A percentile compares a stretch with the other conserved stretches of the same genome.
phyloP scores from a whole-genome alignment of 2,888 invertebrate genomes.

The Dicyrtoma fusca region DNA sequence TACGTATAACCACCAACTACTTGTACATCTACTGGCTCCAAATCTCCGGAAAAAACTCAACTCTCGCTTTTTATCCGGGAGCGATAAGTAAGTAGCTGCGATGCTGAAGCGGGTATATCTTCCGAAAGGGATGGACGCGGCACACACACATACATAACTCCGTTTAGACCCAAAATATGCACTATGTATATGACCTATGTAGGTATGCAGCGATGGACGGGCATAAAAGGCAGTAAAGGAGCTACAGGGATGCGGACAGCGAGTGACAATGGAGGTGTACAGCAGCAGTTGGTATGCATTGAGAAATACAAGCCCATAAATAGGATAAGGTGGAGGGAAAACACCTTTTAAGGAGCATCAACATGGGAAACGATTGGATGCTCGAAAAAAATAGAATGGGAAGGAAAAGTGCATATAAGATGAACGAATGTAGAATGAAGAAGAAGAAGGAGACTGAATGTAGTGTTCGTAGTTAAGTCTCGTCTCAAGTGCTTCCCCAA shows the following conservation, averaged over 20 bases:
- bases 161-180: too few species aligned
- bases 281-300: neutral
- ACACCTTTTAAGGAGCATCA: conserved; percentile 24
- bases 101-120: too few species aligned
- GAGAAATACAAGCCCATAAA: conserved; percentile 21
- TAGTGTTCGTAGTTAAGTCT: conserved; percentile 30
- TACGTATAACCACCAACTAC: neutral
- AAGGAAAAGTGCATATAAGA: conserved; percentile 1
- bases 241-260: too few species aligned
- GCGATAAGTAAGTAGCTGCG: neutral
- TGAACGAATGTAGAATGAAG: conserved; percentile 26
- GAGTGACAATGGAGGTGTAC: neutral
- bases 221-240: too few species aligned
- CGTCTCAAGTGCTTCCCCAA: conserved; percentile 20
- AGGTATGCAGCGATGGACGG: too few species aligned
- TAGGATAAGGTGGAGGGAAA: conserved; percentile 30
- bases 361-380: neutral
- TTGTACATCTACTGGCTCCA: neutral
- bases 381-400: conserved; percentile 5
- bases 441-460: conserved; percentile 27
- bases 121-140: too few species aligned
- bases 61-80: neutral
- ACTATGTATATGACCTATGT: too few species aligned
- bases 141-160: too few species aligned
- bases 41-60: neutral